Conservation (phyloP, 1,140 invertebrate species). For the Brachionus rotundiformis region DNA sequence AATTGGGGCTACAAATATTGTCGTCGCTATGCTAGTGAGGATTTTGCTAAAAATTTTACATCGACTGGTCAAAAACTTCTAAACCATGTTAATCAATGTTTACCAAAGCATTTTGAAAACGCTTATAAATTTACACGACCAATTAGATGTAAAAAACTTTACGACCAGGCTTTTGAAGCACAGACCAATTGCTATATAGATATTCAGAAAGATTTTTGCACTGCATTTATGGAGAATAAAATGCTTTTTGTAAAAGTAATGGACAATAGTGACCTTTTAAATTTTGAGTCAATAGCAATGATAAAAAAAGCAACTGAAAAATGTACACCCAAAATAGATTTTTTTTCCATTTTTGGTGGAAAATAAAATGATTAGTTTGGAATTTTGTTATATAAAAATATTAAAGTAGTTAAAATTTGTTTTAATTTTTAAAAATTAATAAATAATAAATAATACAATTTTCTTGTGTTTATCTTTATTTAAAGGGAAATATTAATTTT, state of each 20-base stretch:
- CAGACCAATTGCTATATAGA: conserved; percentile 33
- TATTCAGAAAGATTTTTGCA: conserved; percentile 45
- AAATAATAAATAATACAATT: no score
- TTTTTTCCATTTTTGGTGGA: not conserved
- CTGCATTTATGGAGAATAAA: conserved; percentile 21
- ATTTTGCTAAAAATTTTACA: conserved; percentile 38
- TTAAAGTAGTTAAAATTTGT: conserved; percentile 8
- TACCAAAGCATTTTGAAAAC: conserved; percentile 39
- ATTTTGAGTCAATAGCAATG: conserved; percentile 49
- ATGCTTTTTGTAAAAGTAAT: conserved; percentile 41
- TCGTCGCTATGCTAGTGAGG: not conserved
- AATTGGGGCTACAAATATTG: conserved; percentile 52
- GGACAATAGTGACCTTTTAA: conserved; percentile 46
- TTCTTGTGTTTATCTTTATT: no score
- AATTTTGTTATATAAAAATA: not conserved
- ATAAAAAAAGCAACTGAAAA: conserved; percentile 42
- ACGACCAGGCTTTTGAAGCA: conserved; percentile 39
- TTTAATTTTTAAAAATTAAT: conserved; percentile 8
- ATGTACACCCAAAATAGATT: conserved; percentile 7
- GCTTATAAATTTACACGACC: not conserved
- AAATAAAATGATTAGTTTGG: not conserved
- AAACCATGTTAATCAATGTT: conserved; percentile 37
- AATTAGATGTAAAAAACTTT: conserved; percentile 6
- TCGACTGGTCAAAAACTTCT: not conserved
- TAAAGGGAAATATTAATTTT: no score